Base-by-base conservation (phyloP, 1,140 invertebrate genomes). In the Musca vetustissima region DNA sequence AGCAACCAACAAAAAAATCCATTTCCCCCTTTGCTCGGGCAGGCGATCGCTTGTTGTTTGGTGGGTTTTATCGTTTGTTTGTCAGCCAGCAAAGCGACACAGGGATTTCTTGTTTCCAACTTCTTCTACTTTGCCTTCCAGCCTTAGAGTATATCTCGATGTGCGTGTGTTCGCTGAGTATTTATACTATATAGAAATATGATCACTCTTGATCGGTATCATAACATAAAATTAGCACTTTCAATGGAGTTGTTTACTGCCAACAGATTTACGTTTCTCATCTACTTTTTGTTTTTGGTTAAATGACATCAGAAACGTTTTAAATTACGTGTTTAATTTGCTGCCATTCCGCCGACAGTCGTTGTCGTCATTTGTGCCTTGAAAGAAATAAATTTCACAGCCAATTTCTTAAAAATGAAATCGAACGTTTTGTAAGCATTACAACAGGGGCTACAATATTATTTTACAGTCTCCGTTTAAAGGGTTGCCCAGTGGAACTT, bases 161-260 rank as follows among this genome's bases (percentile, higher is more conserved):
- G 36, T 61, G 28, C 36, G 17, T 21, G 17, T 61, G 25, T 36
- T 57, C 2, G 14, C n/a, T 55, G 22, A n/a, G 53, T 57, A 28
- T 28, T 8, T 8, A 32, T 17, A 28, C 15, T 4, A 59, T 24
- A 57, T 36, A 61, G 57, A 61, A 61, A 61, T 61, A 61, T 61
- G 57, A 61, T 61, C 36, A 4, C 55, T 43, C 14, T 36, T 61
- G 57, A 61, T 61, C 57, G 57, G 57, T 61, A 61, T 61, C 57
- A 61, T 61, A 61, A 61, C 57, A 61, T 61, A 61, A 61, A 61
- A 61, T 61, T 61, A 61, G 57, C 57, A 61, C 57, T 61, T 36
- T 61, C 57, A 61, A 61, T 61, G 57, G 28, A 61, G 57, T 36
- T 19, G 28, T 61, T 57, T 57, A 28, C 53, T 25, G 24, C n/a